phyloP scores from a whole-genome alignment of 2,797 vertebrate species.

The Leptodactylus fallax region DNA sequence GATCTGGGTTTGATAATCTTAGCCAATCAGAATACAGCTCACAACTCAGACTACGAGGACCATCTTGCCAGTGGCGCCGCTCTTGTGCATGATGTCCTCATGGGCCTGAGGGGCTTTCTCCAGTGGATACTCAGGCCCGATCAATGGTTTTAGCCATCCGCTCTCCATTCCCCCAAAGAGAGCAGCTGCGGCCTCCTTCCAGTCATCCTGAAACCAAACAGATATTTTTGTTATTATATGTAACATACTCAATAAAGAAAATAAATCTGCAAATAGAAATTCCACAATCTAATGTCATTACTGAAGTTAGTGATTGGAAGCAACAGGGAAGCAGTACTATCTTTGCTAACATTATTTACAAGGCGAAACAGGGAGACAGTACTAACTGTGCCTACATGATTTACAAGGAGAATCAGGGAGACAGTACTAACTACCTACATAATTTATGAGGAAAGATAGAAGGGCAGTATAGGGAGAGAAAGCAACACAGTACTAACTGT shows the following conservation, averaged over 20 bases:
- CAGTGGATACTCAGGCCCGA: slow-evolving; percentile 81
- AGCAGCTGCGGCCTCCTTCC: slow-evolving; percentile 74
- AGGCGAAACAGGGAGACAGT: not conserved
- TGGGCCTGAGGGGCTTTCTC: slow-evolving; percentile 84
- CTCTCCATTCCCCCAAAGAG: slow-evolving; percentile 83
- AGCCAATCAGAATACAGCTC: too few relatives aligned
- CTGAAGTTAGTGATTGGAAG: too few relatives aligned
- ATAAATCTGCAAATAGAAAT: too few relatives aligned
- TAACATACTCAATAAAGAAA: too few relatives aligned
- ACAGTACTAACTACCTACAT: not conserved
- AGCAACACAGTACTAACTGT: not conserved
- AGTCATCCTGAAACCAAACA: slow-evolving; percentile 79
- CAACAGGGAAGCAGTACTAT: not conserved
- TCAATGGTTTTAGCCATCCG: slow-evolving; percentile 84
- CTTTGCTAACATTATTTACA: not conserved
- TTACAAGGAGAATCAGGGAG: not conserved
- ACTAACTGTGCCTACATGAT: not conserved
- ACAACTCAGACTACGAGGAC: slow-evolving; percentile 78
- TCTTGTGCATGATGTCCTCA: slow-evolving; percentile 83
- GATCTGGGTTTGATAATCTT: too few relatives aligned
- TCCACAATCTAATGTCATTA: too few relatives aligned
- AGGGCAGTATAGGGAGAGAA: too few relatives aligned
- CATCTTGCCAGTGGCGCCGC: slow-evolving; percentile 87
- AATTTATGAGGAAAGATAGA: not conserved
- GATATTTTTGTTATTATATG: not conserved